Base-by-base conservation (phyloP, 2,888 invertebrate species). In the Meghimatium bilineatum region DNA sequence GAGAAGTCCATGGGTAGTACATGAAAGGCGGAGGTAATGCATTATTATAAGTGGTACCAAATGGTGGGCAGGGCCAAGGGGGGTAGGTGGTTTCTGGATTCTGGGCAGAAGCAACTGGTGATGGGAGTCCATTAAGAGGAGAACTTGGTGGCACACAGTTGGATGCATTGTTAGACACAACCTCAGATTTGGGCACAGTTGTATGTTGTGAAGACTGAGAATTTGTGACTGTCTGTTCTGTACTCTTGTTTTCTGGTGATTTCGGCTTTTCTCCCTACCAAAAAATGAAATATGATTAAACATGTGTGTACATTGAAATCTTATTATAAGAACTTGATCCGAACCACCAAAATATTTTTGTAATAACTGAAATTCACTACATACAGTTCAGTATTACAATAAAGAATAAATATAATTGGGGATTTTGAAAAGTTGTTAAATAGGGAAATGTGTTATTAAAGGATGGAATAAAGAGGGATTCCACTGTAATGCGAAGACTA, bases 191-290 rank as follows among this genome's bases (percentile, higher is more conserved):
- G n/a, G 81, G 32, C 20, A 63, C 60, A 10, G 80, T 36, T 14
- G 82, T 69, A 38, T 56, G 14, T n/a, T 63, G 20, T 8, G 72
- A 20, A n/a, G 52, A 32, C n/a, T 83, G 29, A 17, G 77, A 36
- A 49, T 56, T 34, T 5, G 72, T 49, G 26, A n/a, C 72, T 44
- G 56, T 52, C 38, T 20, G 32, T 77, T 66, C 76, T 14, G 49
- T 36, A 36, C 44, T 60, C 26, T 82, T 81, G 66, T 44, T 38
- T 32, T 71, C 74, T 34, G 69, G 38, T 29, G 36, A 67, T 63
- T 76, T 82, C n/a, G 78, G 69, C 44, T 85, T 86, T 52, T 86
- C 86, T 79, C 82, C 86, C 86, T 86, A 52, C 34, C 66, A 69
- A 36, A 38, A 63, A 71, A 75, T 36, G 6, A 44, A 44, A 44